Conservation (phyloP, 1,140 invertebrate species). For the Hyphantria cunea region DNA sequence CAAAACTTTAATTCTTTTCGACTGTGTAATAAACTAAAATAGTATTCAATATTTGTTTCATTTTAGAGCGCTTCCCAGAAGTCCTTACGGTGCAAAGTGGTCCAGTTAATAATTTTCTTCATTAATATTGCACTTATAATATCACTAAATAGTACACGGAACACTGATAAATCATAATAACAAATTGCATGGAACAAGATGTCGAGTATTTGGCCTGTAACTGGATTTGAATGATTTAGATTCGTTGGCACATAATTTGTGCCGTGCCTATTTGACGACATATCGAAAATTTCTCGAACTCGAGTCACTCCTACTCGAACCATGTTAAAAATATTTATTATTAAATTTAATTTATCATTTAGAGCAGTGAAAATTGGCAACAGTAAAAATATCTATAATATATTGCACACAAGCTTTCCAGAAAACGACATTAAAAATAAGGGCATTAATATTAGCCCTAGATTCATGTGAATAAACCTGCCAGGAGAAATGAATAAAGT, state of each 20-base stretch:
- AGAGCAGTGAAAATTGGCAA: constrained; percentile 7
- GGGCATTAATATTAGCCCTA: constrained; percentile 18
- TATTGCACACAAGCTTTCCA: constrained; percentile 1
- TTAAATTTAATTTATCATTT: constrained; percentile 4
- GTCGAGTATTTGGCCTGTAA: constrained; percentile 13
- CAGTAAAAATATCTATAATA: background rate
- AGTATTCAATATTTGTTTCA: too few relatives aligned
- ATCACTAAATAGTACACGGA: background rate
- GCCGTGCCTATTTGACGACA: too few relatives aligned
- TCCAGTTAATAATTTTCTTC: too few relatives aligned
- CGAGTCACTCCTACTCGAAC: background rate
- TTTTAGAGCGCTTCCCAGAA: too few relatives aligned
- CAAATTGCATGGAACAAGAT: constrained; percentile 13
- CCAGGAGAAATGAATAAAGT: background rate
- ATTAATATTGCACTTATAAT: too few relatives aligned
- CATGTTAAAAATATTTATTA: background rate
- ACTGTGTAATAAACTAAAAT: too few relatives aligned
- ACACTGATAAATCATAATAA: constrained; percentile 11
- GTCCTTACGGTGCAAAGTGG: too few relatives aligned
- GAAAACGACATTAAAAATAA: constrained; percentile 4
- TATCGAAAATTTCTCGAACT: too few relatives aligned
- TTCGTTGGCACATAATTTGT: constrained; percentile 15
- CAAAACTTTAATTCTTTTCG: too few relatives aligned
- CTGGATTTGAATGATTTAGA: constrained; percentile 17
- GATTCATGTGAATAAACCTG: background rate